Evolutionary conservation across 2,113 vertebrate genomes (phyloP), one percentile per base, ranked within the genome.

Genomic region (Clarias macrocephalus): DNA sequence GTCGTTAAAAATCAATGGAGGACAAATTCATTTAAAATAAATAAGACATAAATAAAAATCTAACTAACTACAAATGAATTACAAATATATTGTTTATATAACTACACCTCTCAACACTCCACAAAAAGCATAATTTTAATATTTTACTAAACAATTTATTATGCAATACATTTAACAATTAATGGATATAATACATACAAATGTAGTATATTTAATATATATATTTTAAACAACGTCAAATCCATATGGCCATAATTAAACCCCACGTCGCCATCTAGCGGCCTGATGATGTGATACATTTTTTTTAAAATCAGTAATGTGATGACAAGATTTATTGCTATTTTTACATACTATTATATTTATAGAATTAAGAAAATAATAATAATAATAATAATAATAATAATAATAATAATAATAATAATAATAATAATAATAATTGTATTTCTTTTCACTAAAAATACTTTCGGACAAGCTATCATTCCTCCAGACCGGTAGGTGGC

Each of bases 401-500:
- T n/a, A 48, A 77, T 25, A 54, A 77, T 77, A 79, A 30, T 28
- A 48, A 77, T 25, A 54, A 77, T 77, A 79, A 30, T 28, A 30
- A 70, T 16, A 37, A 72, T 30, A 37, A 72, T 19, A 72, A 37
- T 30, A 72, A 68, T 30, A n/a, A n/a, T n/a, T n/a, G n/a, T n/a
- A n/a, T 0, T 56, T 77, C 60, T 28, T 60, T 6, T 7, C 21
- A 19, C 8, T 21, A 48, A 48, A 25, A 4, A 18, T 2, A 28
- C 9, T 57, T 18, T 12, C 3, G 21, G 48, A 25, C 0, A 73
- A 2, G 11, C 16, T 13, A 25, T 23, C 2, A 25, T 76, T n/a
- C 21, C 75, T 84, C 85, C 85, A 73, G 56, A 25, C 81, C 88
- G 25, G 0, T 63, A 84, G 88, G 81, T 59, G 88, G 85, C 81